phyloP scores from a whole-genome alignment of 1,140 invertebrate genomes.

The Caenorhabditis tropicalis region DNA sequence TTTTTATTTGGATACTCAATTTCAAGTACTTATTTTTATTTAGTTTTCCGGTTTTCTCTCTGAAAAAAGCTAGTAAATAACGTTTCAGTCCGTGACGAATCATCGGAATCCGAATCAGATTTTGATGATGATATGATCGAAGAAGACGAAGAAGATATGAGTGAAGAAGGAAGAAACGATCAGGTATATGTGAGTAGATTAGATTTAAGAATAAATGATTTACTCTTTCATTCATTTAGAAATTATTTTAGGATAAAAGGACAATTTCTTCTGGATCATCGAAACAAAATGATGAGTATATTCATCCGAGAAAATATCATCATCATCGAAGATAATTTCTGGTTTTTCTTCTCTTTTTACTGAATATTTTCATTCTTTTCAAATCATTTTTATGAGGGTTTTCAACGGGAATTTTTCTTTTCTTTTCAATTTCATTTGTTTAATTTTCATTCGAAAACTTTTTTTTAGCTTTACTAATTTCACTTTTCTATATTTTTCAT shows the following conservation, averaged over 20 bases:
- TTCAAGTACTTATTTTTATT: neutral
- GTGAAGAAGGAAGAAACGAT: constrained; percentile 66
- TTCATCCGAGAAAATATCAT: constrained; percentile 32
- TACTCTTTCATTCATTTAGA: neutral
- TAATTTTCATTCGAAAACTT: neutral
- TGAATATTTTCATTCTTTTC: neutral
- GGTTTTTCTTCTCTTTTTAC: neutral
- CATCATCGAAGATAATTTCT: constrained; percentile 28
- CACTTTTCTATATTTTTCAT: neutral
- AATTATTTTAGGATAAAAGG: constrained; percentile 62
- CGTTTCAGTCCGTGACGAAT: constrained; percentile 69
- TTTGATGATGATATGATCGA: constrained; percentile 69
- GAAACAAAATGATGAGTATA: constrained; percentile 62
- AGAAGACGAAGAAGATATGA: constrained; percentile 70
- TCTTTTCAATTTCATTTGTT: neutral
- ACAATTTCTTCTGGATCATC: constrained; percentile 67
- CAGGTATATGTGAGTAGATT: constrained; percentile 57
- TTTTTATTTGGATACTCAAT: constrained; percentile 45
- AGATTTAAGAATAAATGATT: constrained; percentile 22
- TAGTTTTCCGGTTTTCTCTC: neutral
- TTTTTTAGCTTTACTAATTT: neutral
- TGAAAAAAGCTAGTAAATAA: neutral
- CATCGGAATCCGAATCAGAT: constrained; percentile 68
- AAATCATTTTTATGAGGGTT: neutral
- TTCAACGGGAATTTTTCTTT: neutral